Evolutionary conservation across 2,113 vertebrate species (phyloP).

Genomic region (Psephotus haematonotus): DNA sequence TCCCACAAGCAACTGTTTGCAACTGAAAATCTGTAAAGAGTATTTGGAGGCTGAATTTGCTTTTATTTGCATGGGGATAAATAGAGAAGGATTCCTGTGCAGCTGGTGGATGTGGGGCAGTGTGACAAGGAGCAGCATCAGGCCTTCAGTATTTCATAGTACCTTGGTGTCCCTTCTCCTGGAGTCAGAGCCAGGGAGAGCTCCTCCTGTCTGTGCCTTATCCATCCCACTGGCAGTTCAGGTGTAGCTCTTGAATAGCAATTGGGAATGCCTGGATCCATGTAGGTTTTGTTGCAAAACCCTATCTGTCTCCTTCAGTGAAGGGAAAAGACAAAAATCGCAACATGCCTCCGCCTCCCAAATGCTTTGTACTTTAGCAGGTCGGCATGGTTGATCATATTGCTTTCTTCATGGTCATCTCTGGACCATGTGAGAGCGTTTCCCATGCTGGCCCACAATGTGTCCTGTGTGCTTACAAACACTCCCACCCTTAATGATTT

Average conservation of each 20-base stretch:
- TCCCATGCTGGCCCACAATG: background rate
- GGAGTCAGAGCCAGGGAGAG: background rate
- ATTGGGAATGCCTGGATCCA: background rate
- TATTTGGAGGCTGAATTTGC: background rate
- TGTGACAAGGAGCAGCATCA: background rate
- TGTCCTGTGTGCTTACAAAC: background rate
- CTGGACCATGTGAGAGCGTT: background rate
- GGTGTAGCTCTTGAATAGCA: background rate
- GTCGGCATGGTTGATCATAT: background rate
- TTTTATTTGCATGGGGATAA: background rate
- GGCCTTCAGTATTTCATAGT: background rate
- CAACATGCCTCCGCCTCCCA: fast-evolving
- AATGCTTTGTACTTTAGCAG: background rate
- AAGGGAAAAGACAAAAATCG: background rate
- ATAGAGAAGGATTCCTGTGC: background rate
- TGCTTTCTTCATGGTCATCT: background rate
- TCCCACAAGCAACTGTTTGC: background rate
- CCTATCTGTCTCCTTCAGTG: background rate
- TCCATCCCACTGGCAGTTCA: background rate
- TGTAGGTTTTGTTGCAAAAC: background rate
- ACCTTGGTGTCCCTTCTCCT: background rate
- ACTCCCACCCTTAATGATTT: background rate
- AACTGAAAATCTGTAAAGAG: background rate
- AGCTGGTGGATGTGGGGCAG: background rate
- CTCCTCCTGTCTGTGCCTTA: background rate